Conservation (phyloP, 2,888 invertebrate species). For the Branchinecta sandiegonensis region DNA sequence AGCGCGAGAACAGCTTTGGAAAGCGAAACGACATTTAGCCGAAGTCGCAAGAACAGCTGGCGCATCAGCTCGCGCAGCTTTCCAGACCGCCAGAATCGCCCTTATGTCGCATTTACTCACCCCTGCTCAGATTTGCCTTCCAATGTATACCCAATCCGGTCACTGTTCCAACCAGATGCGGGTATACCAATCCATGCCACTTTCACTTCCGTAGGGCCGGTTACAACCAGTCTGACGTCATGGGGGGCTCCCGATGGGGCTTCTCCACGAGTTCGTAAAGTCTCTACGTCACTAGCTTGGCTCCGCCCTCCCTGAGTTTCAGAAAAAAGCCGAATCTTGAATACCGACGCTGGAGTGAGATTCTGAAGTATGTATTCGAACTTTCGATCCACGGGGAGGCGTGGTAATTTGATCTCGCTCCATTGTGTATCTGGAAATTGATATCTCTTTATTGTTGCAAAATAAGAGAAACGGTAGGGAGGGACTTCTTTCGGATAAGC, state of each 20-base stretch:
- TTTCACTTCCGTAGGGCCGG: not conserved
- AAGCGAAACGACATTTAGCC: no score
- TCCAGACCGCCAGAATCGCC: no score
- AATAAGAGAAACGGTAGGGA: no score
- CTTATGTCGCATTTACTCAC: no score
- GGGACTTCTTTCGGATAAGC: no score
- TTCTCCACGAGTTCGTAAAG: not conserved
- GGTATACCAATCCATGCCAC: not conserved
- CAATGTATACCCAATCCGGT: conserved; percentile 2
- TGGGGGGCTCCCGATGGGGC: not conserved
- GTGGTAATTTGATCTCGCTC: not conserved
- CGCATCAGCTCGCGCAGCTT: no score
- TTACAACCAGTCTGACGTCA: not conserved
- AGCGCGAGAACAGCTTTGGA: no score
- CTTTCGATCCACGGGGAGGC: not conserved
- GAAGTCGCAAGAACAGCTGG: no score
- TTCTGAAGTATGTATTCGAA: not conserved
- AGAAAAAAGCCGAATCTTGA: not conserved
- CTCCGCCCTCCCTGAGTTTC: not conserved
- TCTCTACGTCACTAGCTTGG: not conserved
- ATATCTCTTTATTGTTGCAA: not conserved
- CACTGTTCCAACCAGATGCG: not conserved
- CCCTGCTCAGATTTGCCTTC: no score
- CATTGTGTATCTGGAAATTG: not conserved
- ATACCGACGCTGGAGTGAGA: not conserved